Conservation (phyloP, 2,113 vertebrate genomes). For the Natator depressus region DNA sequence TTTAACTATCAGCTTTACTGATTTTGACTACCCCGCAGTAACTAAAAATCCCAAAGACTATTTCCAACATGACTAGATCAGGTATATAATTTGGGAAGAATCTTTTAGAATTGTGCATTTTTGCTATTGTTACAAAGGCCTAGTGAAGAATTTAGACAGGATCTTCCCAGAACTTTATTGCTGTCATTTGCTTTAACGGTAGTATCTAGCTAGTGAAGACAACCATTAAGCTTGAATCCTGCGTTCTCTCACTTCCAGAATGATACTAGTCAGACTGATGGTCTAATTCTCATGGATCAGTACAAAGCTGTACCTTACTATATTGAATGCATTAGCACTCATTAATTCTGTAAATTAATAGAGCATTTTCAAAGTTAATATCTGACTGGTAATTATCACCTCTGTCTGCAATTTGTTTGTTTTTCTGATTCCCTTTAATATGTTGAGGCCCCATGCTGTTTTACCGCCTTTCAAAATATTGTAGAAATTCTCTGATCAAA, state of each 20-base stretch:
- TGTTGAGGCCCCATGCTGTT: neutral
- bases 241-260: constrained; percentile 18
- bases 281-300: constrained; percentile 28
- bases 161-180: neutral
- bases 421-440: constrained; percentile 40
- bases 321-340: constrained; percentile 30
- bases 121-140: neutral
- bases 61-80: neutral
- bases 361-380: constrained; percentile 44
- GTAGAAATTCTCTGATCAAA: neutral
- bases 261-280: constrained; percentile 30
- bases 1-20: neutral
- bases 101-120: neutral
- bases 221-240: neutral
- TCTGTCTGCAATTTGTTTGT: constrained; percentile 24
- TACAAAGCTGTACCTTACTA: constrained; percentile 6
- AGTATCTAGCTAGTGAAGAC: neutral
- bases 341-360: constrained; percentile 63
- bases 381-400: constrained; percentile 43
- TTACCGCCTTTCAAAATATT: neutral
- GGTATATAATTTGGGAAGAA: neutral
- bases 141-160: neutral
- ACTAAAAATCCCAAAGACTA: neutral
- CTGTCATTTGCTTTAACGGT: neutral
- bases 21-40: neutral